These are phyloP conservation scores for Lymantria monacha DNA, from an alignment of 2,888 invertebrate genomes.

Conservation along the genomic window DNA sequence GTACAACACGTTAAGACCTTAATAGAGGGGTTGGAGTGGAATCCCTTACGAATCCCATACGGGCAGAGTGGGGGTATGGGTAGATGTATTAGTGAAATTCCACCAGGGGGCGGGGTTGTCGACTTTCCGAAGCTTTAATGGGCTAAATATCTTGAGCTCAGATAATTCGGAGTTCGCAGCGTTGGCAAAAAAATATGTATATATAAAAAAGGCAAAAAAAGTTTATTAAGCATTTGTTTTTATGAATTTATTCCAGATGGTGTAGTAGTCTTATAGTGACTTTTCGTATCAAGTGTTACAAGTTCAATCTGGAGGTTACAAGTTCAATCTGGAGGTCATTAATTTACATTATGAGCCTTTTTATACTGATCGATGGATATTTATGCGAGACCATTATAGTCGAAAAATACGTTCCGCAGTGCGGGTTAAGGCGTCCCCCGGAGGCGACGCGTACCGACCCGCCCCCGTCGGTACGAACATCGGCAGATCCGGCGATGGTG, in stretches of 20 bases:
- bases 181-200: slow-evolving; percentile 38
- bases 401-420: too few relatives aligned
- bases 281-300: too few relatives aligned
- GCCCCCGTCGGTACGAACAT: too few relatives aligned
- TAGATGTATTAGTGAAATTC: slow-evolving; percentile 67
- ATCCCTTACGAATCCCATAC: slow-evolving; percentile 29
- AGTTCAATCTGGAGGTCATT: too few relatives aligned
- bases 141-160: slow-evolving; percentile 76
- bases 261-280: too few relatives aligned
- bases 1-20: slow-evolving; percentile 45
- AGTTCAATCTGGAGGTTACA: too few relatives aligned
- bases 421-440: too few relatives aligned
- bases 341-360: too few relatives aligned
- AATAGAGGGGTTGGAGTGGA: slow-evolving; percentile 30
- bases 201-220: not conserved
- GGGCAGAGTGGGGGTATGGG: slow-evolving; percentile 18
- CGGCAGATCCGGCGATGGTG: too few relatives aligned
- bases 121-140: slow-evolving; percentile 74
- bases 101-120: slow-evolving; percentile 38
- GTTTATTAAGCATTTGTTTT: not conserved
- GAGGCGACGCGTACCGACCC: too few relatives aligned
- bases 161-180: slow-evolving; percentile 60
- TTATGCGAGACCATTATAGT: too few relatives aligned
- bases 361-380: too few relatives aligned
- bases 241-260: not conserved